Conservation (phyloP, 1,140 invertebrate species). For the Drosophila burlai region DNA sequence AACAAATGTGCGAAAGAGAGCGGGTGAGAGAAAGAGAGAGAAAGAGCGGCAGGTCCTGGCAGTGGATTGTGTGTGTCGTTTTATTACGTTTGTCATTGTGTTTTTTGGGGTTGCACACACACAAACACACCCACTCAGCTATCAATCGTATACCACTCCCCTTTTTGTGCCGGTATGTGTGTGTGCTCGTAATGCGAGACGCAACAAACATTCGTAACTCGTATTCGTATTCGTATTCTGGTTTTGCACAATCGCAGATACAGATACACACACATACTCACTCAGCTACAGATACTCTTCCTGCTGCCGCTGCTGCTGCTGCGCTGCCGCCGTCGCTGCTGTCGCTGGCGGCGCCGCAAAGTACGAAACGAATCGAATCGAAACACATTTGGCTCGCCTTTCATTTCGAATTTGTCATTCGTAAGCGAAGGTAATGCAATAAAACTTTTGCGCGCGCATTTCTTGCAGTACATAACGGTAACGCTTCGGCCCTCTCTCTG, state of each 20-base stretch:
- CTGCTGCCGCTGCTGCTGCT: conserved; percentile 30
- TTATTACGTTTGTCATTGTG: conserved; percentile 82
- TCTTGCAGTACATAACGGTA: conserved; percentile 57
- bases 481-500: conserved; percentile 24
- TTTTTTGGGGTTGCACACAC: conserved; percentile 79
- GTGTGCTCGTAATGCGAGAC: conserved; percentile 66
- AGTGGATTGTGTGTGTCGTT: conserved; percentile 67
- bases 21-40: conserved; percentile 4
- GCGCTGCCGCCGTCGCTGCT: conserved; percentile 36
- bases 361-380: conserved; percentile 75
- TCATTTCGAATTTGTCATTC: conserved; percentile 85
- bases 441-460: conserved; percentile 84
- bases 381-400: conserved; percentile 83
- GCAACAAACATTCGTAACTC: conserved; percentile 64
- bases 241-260: conserved; percentile 81
- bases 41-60: conserved; percentile 7
- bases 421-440: conserved; percentile 85
- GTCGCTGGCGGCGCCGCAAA: conserved; percentile 49
- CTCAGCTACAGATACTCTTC: conserved; percentile 30
- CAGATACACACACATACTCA: conserved; percentile 49
- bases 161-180: conserved; percentile 58
- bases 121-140: conserved; percentile 48
- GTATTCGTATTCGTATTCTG: conserved; percentile 75
- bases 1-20: conserved; percentile 52
- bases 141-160: conserved; percentile 79